Evolutionary conservation across 1,140 invertebrate genomes (phyloP).

Genomic region (Delia radicum): DNA sequence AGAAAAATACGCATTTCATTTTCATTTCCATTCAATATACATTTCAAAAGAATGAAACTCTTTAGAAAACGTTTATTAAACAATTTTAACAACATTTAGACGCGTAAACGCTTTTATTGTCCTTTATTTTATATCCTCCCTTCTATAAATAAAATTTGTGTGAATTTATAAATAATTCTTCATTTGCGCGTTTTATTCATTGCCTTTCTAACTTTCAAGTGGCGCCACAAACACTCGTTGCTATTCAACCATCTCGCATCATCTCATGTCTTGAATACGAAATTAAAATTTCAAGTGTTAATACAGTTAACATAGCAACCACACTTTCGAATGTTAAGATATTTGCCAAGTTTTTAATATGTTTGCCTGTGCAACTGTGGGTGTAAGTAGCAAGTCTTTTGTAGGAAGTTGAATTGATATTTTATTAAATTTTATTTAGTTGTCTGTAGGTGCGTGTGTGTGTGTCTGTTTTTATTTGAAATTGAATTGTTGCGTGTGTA

Average conservation of each 20-base stretch:
- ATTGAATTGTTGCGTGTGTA: not conserved
- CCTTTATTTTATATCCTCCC: not conserved
- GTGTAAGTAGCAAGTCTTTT: too few relatives aligned
- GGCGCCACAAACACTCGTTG: conserved; percentile 16
- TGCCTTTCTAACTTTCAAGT: conserved; percentile 22
- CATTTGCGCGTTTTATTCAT: not conserved
- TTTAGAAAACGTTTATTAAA: conserved; percentile 23
- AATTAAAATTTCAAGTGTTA: conserved; percentile 24
- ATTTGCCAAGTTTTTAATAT: not conserved
- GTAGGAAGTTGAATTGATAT: not conserved
- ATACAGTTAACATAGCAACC: conserved; percentile 15
- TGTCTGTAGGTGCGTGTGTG: not conserved
- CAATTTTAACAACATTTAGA: conserved; percentile 18
- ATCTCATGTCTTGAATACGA: conserved; percentile 15
- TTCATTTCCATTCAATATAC: not conserved
- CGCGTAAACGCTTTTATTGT: conserved; percentile 11
- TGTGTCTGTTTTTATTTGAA: conserved; percentile 19
- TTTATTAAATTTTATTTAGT: conserved; percentile 17
- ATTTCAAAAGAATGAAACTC: not conserved
- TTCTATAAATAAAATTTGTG: not conserved
- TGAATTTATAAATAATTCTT: not conserved
- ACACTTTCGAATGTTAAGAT: not conserved
- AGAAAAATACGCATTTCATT: not conserved
- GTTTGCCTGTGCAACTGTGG: not conserved
- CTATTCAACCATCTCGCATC: not conserved